These are phyloP conservation scores for Porites evermanni DNA, from an alignment of 92 coral and sea anemone genomes.

Conservation along the genomic window DNA sequence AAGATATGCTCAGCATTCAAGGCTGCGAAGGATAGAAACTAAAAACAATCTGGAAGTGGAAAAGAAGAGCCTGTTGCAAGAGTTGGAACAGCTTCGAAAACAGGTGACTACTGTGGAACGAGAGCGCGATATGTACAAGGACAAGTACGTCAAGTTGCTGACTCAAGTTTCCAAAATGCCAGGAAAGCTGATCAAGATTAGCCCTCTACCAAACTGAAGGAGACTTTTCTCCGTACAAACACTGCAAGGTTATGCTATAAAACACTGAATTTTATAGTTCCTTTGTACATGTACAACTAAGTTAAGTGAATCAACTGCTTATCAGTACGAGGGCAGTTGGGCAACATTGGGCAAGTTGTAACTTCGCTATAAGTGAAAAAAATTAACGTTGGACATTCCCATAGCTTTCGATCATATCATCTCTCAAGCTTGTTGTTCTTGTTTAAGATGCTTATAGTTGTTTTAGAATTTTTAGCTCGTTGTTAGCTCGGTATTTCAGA, in stretches of 20 bases:
- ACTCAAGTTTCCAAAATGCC: conserved; percentile 18
- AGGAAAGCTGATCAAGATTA: conserved; percentile 10
- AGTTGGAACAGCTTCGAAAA: conserved; percentile 45
- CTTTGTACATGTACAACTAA: conserved; percentile 48
- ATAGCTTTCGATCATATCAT: neutral
- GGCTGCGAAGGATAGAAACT: conserved; percentile 69
- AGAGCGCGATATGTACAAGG: conserved; percentile 60
- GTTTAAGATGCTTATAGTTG: neutral
- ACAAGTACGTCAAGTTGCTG: conserved; percentile 8
- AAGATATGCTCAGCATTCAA: conserved; percentile 89
- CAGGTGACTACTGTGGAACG: conserved; percentile 32
- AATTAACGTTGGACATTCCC: neutral
- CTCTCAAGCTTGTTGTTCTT: neutral
- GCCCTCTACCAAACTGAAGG: conserved; percentile 4
- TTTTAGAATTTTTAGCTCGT: neutral
- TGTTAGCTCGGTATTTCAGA: neutral
- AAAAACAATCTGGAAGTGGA: conserved; percentile 59
- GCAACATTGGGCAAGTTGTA: neutral
- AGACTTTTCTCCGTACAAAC: neutral
- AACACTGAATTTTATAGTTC: conserved; percentile 3
- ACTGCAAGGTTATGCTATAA: neutral
- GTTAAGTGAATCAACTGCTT: too few species aligned
- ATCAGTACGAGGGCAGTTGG: neutral
- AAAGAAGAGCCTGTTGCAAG: conserved; percentile 42
- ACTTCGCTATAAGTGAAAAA: neutral